Evolutionary conservation across 2,888 invertebrate species (phyloP).

Genomic region (Chamaedrilus cognettii): DNA sequence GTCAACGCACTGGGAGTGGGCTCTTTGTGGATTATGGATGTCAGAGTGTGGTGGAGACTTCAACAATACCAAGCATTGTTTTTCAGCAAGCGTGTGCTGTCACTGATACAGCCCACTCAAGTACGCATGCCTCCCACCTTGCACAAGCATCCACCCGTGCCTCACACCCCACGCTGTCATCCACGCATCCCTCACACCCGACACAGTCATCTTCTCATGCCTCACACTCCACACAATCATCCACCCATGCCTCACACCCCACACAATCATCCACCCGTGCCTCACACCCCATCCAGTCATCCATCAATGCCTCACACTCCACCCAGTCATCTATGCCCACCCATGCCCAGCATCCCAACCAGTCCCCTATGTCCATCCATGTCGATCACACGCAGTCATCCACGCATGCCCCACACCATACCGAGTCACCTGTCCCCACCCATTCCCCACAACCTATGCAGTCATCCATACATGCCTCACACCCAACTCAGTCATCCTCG

Average conservation of each 20-base stretch:
- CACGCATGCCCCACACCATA: background rate
- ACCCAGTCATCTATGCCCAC: background rate
- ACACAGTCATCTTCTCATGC: too few species aligned
- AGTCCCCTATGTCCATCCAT: background rate
- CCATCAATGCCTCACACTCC: background rate
- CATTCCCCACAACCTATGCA: too few species aligned
- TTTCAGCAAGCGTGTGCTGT: too few species aligned
- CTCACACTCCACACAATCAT: background rate
- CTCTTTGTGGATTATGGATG: background rate
- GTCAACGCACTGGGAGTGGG: background rate
- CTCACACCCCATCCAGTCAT: background rate
- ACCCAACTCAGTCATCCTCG: too few species aligned
- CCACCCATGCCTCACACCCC: background rate
- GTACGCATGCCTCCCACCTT: too few species aligned
- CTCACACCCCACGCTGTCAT: too few species aligned
- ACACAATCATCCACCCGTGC: background rate
- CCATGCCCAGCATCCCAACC: background rate
- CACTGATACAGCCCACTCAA: too few species aligned
- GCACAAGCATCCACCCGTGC: too few species aligned
- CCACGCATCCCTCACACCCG: too few species aligned
- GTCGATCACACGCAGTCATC: background rate
- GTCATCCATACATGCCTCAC: too few species aligned
- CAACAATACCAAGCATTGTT: too few species aligned
- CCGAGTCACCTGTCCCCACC: background rate
- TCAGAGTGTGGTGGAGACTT: background rate